phyloP scores from a whole-genome alignment of 2,797 vertebrate species.

The Oreochromis grahami region DNA sequence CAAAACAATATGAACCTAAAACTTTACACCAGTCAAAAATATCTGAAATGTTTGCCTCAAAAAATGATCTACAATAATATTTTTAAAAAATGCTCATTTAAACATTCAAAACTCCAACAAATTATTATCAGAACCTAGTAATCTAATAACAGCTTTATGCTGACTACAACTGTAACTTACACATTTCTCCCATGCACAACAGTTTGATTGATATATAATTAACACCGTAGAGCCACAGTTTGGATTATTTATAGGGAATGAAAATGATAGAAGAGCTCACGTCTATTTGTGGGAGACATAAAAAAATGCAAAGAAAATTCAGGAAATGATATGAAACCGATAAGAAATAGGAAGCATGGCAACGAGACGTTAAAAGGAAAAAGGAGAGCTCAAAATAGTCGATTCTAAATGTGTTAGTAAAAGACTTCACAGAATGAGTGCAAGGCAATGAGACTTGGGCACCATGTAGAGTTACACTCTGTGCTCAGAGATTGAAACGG shows the following conservation, averaged over 20 bases:
- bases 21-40: neutral
- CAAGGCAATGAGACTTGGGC: conserved; percentile 52
- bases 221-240: neutral
- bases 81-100: neutral
- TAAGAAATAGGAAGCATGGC: neutral
- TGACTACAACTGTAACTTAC: neutral
- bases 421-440: conserved; percentile 41
- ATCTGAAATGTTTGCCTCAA: neutral
- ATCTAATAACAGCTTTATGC: neutral
- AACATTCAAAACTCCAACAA: neutral
- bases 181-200: neutral
- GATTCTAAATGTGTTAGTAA: conserved; percentile 36
- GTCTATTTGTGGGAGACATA: neutral
- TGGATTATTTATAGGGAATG: neutral
- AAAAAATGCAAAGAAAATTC: neutral
- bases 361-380: neutral
- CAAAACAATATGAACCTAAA: neutral
- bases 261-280: neutral
- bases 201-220: neutral
- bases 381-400: conserved; percentile 1
- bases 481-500: conserved; percentile 70
- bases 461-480: conserved; percentile 64
- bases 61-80: neutral
- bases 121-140: neutral
- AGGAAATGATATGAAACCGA: neutral